Base-by-base conservation (phyloP, 2,888 invertebrate genomes). In the Epirrhoe tristata region DNA sequence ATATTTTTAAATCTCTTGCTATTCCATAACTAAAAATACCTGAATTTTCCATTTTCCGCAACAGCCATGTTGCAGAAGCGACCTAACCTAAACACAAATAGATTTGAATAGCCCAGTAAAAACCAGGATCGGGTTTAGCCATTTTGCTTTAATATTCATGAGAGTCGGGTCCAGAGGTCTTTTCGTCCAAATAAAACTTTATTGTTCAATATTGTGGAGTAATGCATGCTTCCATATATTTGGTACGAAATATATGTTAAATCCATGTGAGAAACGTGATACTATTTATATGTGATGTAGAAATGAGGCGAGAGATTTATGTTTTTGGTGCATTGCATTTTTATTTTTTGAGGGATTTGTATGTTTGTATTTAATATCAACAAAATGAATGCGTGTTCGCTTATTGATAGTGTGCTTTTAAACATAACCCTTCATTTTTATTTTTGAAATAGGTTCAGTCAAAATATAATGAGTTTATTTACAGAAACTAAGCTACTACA, bases 121-220 rank as follows among this genome's bases (percentile, higher is more conserved):
- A 73, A 76, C 72, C 36, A 74, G 73, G 74, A 70, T 70, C 74
- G 78, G 76, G 77, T 75, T 80, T 76, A 78, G 77, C 79, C 77
- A 79, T 84, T 82, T 74, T 77, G 70, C 83, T 83, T 85, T 81
- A 87, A 85, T 87, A 87, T 87, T 85, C 85, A 87, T 85, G 86
- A 83, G 81, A 75, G 73, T 67, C 68, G 81, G 81, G 82, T 80
- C 81, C 75, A 78, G 80, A 83, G 82, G 81, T 81, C 78, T 81
- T 77, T 67, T 71, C 66, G 73, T 69, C 71, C 70, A 76, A 80
- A 85, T 86, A 86, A 85, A 85, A 83, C 76, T 81, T 80, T 81
- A 82, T 84, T 81, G 78, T 78, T 74, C 77, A 74, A 75, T 78
- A 74, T 75, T 67, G 74, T 66, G 62, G 58, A 74, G 74, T 76